Evolutionary conservation across 2,113 vertebrate species (phyloP), one percentile per base, ranked within the genome.

Genomic region (Condylura cristata): DNA sequence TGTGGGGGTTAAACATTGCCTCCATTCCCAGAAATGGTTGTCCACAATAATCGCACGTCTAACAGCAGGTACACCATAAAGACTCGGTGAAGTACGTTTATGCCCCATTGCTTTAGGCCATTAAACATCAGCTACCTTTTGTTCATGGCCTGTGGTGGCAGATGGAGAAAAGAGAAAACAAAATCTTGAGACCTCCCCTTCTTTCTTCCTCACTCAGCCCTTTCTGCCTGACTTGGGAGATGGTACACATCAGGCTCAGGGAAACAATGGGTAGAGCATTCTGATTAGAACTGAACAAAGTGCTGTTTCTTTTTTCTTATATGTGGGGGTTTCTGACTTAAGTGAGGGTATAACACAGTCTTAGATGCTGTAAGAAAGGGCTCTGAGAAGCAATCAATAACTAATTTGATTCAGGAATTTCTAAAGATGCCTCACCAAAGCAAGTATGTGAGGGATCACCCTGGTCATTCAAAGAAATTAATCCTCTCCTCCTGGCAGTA

Each of bases 1-100:
- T 18, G 28, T 4, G 3, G 37, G 17, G 34, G 39, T 14, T 71
- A 56, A 48, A 71, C 14, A 14, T 6, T 12, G 18, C 8, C 11
- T 11, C 68, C 16, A 26, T 28, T 44, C 8, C 58, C n/a, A 61
- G 41, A 68, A 46, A n/a, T 63, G 63, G 41, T 1, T 24, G 20
- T 32, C 26, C 0, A 0, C 26, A 75, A n/a, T 0, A 41, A n/a
- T n/a, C n/a, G 76, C 10, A 1, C 0, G 7, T 71, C 20, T 60
- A 4, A 12, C 0, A 76, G 53, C n/a, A 71, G 44, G 26, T 1
- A 32, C 5, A 41, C 37, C 37, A 16, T 1, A 12, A 79, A 53
- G 18, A 79, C 56, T 1, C 26, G 11, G 5, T 51, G 6, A 76
- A n/a, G 80, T 4, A 51, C 9, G 24, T 12, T n/a, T 32, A 76